Evolutionary conservation across 2,888 invertebrate species (phyloP).

Genomic region (Selenia dentaria): DNA sequence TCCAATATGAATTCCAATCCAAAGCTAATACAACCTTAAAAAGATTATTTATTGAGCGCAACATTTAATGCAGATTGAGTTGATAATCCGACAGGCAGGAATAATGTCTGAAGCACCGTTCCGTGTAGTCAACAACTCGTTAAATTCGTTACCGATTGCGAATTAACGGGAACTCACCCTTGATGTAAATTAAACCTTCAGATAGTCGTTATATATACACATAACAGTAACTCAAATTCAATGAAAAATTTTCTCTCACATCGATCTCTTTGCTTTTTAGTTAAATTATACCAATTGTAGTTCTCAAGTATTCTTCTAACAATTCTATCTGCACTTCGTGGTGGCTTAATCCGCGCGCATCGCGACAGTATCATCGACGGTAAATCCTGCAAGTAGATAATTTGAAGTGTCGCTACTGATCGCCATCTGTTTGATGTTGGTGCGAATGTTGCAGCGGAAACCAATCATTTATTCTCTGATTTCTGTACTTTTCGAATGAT

Average conservation of each 20-base stretch:
- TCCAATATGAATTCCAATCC: too few species aligned
- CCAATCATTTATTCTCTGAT: too few species aligned
- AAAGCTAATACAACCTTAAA: too few species aligned
- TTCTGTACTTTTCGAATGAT: too few species aligned
- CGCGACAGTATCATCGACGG: background rate
- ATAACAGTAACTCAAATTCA: conserved; percentile 10
- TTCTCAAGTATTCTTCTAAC: too few species aligned
- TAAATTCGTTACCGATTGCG: conserved; percentile 44
- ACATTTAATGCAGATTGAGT: background rate
- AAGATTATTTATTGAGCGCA: too few species aligned
- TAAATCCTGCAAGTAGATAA: background rate
- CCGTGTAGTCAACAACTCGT: conserved; percentile 42
- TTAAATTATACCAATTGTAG: too few species aligned
- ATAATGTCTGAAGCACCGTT: conserved; percentile 10
- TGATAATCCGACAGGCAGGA: conserved; percentile 5
- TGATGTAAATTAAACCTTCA: conserved; percentile 58
- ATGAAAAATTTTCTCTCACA: too few species aligned
- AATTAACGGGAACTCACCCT: conserved; percentile 52
- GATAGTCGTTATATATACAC: conserved; percentile 34
- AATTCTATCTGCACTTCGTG: background rate
- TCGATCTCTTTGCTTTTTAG: too few species aligned
- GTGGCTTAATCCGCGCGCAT: background rate
- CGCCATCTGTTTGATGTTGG: background rate
- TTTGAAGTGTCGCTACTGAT: conserved; percentile 4
- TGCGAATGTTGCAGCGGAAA: too few species aligned